A percentile compares a stretch with the other conserved stretches of the same genome.
Evolutionary conservation across 2,797 vertebrate genomes (phyloP).

Genomic region (Podarcis siculus): DNA sequence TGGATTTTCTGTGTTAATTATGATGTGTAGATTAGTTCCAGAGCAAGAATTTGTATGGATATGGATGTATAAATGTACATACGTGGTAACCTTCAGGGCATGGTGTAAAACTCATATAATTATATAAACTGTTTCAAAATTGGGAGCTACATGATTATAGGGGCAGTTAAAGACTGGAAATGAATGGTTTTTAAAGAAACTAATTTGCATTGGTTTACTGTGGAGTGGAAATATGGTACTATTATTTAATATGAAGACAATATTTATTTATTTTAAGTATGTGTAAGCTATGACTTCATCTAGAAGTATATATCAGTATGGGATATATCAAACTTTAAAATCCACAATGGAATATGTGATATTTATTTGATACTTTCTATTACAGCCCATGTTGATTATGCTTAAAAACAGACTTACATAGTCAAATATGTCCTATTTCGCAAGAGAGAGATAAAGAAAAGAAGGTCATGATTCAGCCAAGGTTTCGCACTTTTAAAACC

Average conservation of each 20-base stretch:
- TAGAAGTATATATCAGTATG: no score
- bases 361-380: neutral
- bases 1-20: constrained; percentile 67
- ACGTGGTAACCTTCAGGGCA: constrained; percentile 37
- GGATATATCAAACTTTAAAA: no score
- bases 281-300: no score
- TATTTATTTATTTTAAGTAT: no score
- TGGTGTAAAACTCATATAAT: constrained; percentile 61
- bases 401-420: neutral
- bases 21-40: constrained; percentile 66
- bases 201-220: constrained; percentile 38
- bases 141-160: constrained; percentile 35
- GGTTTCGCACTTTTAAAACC: no score
- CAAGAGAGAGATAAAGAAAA: no score
- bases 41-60: constrained; percentile 68
- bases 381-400: neutral
- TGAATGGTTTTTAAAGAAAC: constrained; percentile 26
- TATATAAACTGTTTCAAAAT: constrained; percentile 61
- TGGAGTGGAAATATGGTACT: constrained; percentile 30
- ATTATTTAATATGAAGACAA: constrained; percentile 3
- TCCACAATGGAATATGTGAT: no score
- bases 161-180: constrained; percentile 25
- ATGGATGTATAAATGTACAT: constrained; percentile 56
- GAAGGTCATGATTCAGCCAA: neutral
- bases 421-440: neutral